Base-by-base conservation (phyloP, 2,888 invertebrate species). In the Hydrotaea cyrtoneurina region DNA sequence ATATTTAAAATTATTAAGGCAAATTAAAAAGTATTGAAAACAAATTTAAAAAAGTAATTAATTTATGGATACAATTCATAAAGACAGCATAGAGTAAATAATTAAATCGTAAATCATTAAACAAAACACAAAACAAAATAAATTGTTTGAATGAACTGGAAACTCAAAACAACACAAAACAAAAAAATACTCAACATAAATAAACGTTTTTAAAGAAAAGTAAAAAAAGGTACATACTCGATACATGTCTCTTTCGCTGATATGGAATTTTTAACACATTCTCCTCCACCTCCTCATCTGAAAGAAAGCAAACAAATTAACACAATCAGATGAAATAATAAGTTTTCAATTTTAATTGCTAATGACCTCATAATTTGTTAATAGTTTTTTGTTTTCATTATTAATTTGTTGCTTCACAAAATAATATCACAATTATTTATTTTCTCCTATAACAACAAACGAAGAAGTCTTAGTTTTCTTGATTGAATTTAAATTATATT, bases 21-120 rank as follows among this genome's bases (percentile, higher is more conserved):
- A 64, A 71, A 31, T 23, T 85, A 78, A 81, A 79, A 53, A 86
- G 82, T 76, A 87, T 80, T 85, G n/a, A 73, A 78, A 72, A 36
- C 81, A 82, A 81, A 71, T 62, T 59, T n/a, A n/a, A 85, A 78
- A 83, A 81, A 79, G 13, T 72, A 55, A 80, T 78, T 85, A 77
- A 87, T 64, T 87, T 85, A 73, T 86, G 85, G 77, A 86, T 89
- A 74, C 80, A 85, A 80, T 83, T 86, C 83, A 86, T 84, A 80
- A 82, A 81, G 82, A 80, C 79, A 74, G 80, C 72, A 78, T 81
- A 83, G 84, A 85, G 53, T 23, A 75, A 72, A 77, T 21, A n/a
- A n/a, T n/a, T n/a, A 74, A 78, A 23, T 46, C 31, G 66, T 72
- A 80, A 53, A 66, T 72, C 21, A 81, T 62, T 31, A 26, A 79